A percentile compares a stretch with the other conserved stretches of the same genome.
These are phyloP conservation scores for Cerastis leucographa DNA, from an alignment of 2,888 invertebrate genomes.

Conservation along the genomic window DNA sequence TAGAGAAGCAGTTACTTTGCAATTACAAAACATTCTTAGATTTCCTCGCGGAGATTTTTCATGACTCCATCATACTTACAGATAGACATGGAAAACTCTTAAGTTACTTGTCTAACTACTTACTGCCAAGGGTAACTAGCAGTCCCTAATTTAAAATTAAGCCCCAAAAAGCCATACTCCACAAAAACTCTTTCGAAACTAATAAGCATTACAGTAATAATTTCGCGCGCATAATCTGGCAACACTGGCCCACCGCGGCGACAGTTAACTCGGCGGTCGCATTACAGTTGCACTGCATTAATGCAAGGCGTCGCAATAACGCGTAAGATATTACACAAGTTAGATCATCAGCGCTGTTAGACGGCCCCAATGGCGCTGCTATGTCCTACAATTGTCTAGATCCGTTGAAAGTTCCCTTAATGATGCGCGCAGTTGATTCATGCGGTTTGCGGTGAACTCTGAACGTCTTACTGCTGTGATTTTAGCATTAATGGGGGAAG, in stretches of 20 bases:
- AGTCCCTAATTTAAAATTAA: constrained; percentile 32
- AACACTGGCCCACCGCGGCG: constrained; percentile 64
- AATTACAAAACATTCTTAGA: not conserved
- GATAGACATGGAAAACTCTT: not conserved
- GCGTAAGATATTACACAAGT: constrained; percentile 84
- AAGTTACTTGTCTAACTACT: not conserved
- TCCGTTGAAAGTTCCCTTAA: constrained; percentile 77
- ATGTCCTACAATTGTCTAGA: constrained; percentile 71
- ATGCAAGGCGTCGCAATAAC: constrained; percentile 82
- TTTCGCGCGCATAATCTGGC: constrained; percentile 64
- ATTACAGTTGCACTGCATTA: constrained; percentile 76
- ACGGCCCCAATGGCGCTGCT: constrained; percentile 75
- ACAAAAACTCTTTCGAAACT: constrained; percentile 55
- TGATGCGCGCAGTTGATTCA: constrained; percentile 79
- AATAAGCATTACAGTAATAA: constrained; percentile 68
- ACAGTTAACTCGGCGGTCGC: constrained; percentile 61
- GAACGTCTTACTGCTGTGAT: constrained; percentile 56
- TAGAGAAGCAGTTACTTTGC: not conserved
- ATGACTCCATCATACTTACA: not conserved
- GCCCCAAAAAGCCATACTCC: constrained; percentile 22
- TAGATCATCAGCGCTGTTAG: constrained; percentile 83
- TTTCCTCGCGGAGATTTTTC: not conserved
- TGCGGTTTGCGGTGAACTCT: constrained; percentile 71
- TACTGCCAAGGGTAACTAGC: constrained; percentile 5
- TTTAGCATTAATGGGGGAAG: constrained; percentile 57